phyloP scores from a whole-genome alignment of 2,113 vertebrate genomes.

The Carassius gibelio region DNA sequence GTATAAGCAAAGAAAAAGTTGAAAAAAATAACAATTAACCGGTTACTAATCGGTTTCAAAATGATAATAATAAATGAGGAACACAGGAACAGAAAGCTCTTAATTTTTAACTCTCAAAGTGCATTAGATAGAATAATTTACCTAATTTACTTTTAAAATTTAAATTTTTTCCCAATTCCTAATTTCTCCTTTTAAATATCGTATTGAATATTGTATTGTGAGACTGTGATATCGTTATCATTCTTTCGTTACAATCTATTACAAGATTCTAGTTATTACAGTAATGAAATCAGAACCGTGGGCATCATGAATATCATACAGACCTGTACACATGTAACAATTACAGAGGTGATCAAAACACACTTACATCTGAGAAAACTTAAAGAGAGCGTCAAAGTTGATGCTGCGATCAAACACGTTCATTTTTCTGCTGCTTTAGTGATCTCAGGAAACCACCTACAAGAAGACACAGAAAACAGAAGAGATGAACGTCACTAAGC shows the following conservation, averaged over 20 bases:
- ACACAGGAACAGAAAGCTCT: no score
- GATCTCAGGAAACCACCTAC: background rate
- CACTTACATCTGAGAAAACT: slow-evolving; percentile 96
- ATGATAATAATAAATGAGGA: no score
- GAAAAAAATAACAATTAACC: no score
- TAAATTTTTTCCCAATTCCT: no score
- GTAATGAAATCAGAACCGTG: background rate
- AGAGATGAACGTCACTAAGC: background rate
- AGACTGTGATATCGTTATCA: no score
- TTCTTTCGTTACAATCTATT: background rate
- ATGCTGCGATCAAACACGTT: slow-evolving; percentile 92
- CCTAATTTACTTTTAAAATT: no score
- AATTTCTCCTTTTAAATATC: no score
- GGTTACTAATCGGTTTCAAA: no score
- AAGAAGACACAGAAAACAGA: background rate
- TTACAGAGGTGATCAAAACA: slow-evolving; percentile 30
- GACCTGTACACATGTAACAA: background rate
- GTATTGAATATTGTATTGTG: no score
- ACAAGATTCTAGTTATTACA: background rate
- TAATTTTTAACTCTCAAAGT: no score
- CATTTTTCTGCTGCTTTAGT: slow-evolving; percentile 75
- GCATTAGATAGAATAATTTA: no score
- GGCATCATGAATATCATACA: background rate
- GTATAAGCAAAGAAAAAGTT: no score
- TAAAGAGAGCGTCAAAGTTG: slow-evolving; percentile 88